phyloP scores from a whole-genome alignment of 2,797 vertebrate species.

The Takifugu rubripes region DNA sequence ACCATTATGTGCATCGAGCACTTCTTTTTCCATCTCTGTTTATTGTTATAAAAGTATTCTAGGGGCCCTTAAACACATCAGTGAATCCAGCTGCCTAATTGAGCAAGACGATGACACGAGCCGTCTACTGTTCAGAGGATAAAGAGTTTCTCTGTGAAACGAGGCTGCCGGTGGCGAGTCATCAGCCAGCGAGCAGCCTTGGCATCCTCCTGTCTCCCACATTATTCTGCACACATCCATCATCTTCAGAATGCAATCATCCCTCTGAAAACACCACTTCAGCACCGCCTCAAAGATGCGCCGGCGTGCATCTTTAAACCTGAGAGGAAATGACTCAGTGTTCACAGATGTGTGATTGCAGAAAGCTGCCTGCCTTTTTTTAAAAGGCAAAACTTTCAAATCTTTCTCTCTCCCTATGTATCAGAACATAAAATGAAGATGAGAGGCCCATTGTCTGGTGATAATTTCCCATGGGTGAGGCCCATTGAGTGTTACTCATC shows the following conservation, averaged over 20 bases:
- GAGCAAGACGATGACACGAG: slow-evolving; percentile 60
- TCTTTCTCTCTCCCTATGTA: slow-evolving; percentile 17
- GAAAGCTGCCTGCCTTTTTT: slow-evolving; percentile 44
- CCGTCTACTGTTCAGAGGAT: slow-evolving; percentile 58
- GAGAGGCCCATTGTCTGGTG: slow-evolving; percentile 67
- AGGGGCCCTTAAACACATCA: slow-evolving; percentile 22
- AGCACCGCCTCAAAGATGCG: slow-evolving; percentile 59
- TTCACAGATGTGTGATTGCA: slow-evolving; percentile 66
- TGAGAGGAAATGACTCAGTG: slow-evolving; percentile 72
- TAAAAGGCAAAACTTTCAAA: slow-evolving; percentile 51
- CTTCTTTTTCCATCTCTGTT: slow-evolving; percentile 26
- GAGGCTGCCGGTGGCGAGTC: slow-evolving; percentile 64
- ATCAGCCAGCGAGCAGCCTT: slow-evolving; percentile 55
- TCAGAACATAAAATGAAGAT: slow-evolving; percentile 69
- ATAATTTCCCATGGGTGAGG: slow-evolving; percentile 74
- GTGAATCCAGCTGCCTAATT: slow-evolving; percentile 59
- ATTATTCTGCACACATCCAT: slow-evolving; percentile 67
- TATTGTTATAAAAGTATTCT: slow-evolving; percentile 20
- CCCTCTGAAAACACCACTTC: slow-evolving; percentile 60
- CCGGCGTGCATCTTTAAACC: slow-evolving; percentile 58
- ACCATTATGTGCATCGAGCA: slow-evolving; percentile 9
- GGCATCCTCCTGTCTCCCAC: slow-evolving; percentile 62
- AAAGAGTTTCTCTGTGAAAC: slow-evolving; percentile 73
- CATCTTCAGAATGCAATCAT: slow-evolving; percentile 76
- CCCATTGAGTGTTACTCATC: slow-evolving; percentile 66